Conservation (phyloP, 1,140 invertebrate species). For the Holcopasites calliopsidis region DNA sequence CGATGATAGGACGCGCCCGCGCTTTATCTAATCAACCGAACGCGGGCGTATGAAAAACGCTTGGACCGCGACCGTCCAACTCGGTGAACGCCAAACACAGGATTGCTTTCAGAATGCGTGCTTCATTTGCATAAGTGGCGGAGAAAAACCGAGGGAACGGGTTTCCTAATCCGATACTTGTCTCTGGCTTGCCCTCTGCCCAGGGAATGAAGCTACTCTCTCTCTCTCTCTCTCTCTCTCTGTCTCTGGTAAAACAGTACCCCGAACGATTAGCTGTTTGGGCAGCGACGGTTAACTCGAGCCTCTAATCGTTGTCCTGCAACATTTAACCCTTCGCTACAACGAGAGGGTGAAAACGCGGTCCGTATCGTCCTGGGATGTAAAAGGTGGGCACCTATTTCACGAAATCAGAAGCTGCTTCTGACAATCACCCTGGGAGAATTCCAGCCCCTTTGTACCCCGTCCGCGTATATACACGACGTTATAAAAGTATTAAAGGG, state of each 20-base stretch:
- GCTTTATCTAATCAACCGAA: conserved; percentile 2
- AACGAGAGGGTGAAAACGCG: too few species aligned
- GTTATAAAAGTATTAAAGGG: conserved; percentile 39
- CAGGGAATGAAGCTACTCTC: conserved; percentile 31
- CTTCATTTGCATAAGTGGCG: conserved; percentile 43
- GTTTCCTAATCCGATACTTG: conserved; percentile 40
- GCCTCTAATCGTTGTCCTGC: neutral
- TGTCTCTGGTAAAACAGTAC: conserved; percentile 8
- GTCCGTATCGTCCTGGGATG: too few species aligned
- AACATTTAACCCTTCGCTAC: conserved; percentile 10
- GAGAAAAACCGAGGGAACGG: conserved; percentile 42
- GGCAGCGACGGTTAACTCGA: conserved; percentile 1
- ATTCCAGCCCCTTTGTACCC: conserved; percentile 14
- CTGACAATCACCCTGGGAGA: neutral
- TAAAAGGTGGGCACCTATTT: neutral
- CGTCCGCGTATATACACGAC: conserved; percentile 1
- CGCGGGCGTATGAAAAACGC: conserved; percentile 17
- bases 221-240: too few species aligned
- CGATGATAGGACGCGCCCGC: neutral
- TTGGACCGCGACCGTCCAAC: neutral
- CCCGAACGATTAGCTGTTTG: conserved; percentile 17
- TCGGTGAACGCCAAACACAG: conserved; percentile 32
- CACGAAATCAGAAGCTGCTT: conserved; percentile 24
- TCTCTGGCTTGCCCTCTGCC: neutral
- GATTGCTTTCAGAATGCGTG: conserved; percentile 40